Evolutionary conservation across 2,888 invertebrate genomes (phyloP), one percentile per base, ranked within the genome.

Genomic region (Ophioninae sp.): DNA sequence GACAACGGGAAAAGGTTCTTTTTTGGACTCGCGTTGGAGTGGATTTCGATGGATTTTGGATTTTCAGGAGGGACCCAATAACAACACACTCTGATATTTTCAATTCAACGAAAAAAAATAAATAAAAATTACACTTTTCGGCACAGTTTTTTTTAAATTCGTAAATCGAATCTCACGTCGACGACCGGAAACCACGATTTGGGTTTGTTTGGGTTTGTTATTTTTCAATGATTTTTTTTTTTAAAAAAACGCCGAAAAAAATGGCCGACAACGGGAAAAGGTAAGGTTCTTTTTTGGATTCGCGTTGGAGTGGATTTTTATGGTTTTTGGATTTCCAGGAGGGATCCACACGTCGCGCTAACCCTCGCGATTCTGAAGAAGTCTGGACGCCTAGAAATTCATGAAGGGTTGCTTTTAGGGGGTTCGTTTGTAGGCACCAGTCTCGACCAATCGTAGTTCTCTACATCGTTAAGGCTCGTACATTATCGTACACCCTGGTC

Each of bases 401-500:
- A 68, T 85, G 85, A 87, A 88, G 90, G 90, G 90, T 90, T 86
- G 90, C 87, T 88, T 88, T 88, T 86, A 87, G 83, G 85, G 86
- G 86, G 86, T 87, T 88, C 88, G 87, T 84, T 79, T 82, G 87
- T 87, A 79, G 30, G 83, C 81, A 68, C 78, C 78, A 83, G 88
- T 88, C 90, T 90, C 92, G 91, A 91, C 92, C 92, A 92, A 92
- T 92, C 89, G 86, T 82, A 84, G 87, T 83, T 75, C 72, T 81
- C 86, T 87, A 87, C 86, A 87, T 90, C 91, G 87, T 89, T 90
- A 88, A 88, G 86, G 88, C 88, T 89, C 37, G 67, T 73, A 88
- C 83, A 85, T 85, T 85, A 87, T 87, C 61, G 10, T 68, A 68
- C 41, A 72, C 64, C 65, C 56, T 9, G 58, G 81, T 74, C 64